A percentile compares a stretch with the other conserved stretches of the same genome.
Conservation (phyloP, 2,113 vertebrate genomes). For the Carassius auratus region DNA sequence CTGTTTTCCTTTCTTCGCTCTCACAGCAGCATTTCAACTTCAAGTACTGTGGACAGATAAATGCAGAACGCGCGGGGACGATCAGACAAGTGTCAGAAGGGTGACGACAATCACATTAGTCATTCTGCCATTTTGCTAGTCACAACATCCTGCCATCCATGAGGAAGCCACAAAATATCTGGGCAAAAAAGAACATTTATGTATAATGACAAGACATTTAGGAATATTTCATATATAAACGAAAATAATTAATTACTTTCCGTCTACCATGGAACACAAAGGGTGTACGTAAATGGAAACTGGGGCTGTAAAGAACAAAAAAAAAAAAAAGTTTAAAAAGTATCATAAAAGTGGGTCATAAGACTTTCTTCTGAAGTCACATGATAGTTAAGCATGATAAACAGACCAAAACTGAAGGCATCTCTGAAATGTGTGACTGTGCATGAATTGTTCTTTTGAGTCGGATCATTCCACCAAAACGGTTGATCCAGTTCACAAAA, state of each 20-base stretch:
- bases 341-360: not conserved
- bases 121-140: not conserved
- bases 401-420: not conserved
- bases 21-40: slow-evolving; percentile 66
- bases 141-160: not conserved
- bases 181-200: not conserved
- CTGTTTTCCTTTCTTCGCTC: slow-evolving; percentile 20
- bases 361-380: not conserved
- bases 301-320: not conserved
- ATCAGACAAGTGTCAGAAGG: slow-evolving; percentile 54
- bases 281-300: not conserved
- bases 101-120: slow-evolving; percentile 39
- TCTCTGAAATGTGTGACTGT: not conserved
- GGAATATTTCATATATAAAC: not conserved
- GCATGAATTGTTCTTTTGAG: not conserved
- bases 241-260: not conserved
- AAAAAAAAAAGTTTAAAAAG: not conserved
- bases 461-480: not conserved
- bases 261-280: not conserved
- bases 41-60: slow-evolving; percentile 53
- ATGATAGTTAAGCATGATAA: not conserved
- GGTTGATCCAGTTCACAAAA: not conserved
- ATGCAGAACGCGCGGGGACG: slow-evolving; percentile 54
- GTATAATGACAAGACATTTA: not conserved
- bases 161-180: not conserved